phyloP scores from a whole-genome alignment of 2,888 invertebrate species.

The Luperina nickerlii region DNA sequence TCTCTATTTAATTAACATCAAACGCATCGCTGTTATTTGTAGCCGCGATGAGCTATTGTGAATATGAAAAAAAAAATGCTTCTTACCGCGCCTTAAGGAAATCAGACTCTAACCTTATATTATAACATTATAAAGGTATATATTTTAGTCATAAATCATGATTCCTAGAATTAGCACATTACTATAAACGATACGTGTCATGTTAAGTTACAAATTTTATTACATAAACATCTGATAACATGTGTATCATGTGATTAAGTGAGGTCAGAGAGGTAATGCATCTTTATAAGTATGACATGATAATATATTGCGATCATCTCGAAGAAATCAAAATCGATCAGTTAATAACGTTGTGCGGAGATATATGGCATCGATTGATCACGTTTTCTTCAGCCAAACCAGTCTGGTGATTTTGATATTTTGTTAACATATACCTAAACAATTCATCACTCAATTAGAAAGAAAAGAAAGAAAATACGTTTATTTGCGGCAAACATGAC shows the following conservation, averaged over 20 bases:
- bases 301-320: conserved; percentile 39
- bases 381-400: not conserved
- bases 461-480: too few relatives aligned
- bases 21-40: too few relatives aligned
- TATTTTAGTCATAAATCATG: not conserved
- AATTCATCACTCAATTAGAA: too few relatives aligned
- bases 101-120: conserved; percentile 5
- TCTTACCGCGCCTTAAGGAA: too few relatives aligned
- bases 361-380: not conserved
- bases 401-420: not conserved
- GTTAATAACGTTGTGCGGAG: not conserved
- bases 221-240: conserved; percentile 39
- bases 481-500: too few relatives aligned
- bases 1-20: too few relatives aligned
- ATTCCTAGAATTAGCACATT: not conserved
- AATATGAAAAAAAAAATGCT: too few relatives aligned
- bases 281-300: conserved; percentile 24
- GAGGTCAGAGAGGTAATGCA: conserved; percentile 37
- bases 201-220: conserved; percentile 39
- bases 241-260: conserved; percentile 31
- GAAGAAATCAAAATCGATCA: conserved; percentile 30
- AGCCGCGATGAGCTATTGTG: too few relatives aligned
- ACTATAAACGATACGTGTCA: conserved; percentile 42
- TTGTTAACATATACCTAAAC: not conserved
- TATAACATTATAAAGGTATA: not conserved